phyloP scores from a whole-genome alignment of 2,888 invertebrate genomes.

The Altica lythri region DNA sequence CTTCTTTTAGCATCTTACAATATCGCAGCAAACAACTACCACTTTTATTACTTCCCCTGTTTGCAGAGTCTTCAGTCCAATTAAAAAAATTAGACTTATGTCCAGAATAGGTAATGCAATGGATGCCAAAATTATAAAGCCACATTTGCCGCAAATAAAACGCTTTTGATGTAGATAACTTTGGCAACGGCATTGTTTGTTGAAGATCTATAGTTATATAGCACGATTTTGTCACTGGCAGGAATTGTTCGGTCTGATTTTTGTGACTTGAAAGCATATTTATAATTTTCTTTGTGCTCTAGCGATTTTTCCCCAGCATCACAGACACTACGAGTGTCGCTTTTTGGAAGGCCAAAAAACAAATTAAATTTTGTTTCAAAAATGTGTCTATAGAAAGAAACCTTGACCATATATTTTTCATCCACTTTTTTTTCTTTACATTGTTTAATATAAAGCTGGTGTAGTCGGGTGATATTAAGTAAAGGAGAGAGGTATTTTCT shows the following conservation, averaged over 20 bases:
- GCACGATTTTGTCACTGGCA: not conserved
- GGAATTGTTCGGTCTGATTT: not conserved
- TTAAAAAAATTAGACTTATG: not conserved
- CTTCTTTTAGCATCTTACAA: slow-evolving; percentile 16
- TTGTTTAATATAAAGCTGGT: slow-evolving; percentile 11
- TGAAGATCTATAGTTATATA: slow-evolving; percentile 5
- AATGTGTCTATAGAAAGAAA: slow-evolving; percentile 12
- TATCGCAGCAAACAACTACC: slow-evolving; percentile 13
- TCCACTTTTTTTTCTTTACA: slow-evolving; percentile 15
- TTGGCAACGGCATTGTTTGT: slow-evolving; percentile 11
- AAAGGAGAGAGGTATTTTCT: slow-evolving; percentile 6
- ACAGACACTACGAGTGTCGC: slow-evolving; percentile 19
- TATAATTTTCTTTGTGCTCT: slow-evolving; percentile 4
- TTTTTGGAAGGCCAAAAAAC: slow-evolving; percentile 17
- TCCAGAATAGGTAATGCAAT: not conserved
- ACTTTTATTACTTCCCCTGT: not conserved
- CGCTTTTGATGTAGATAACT: slow-evolving; percentile 10
- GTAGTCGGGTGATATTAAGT: slow-evolving; percentile 11
- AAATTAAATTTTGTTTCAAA: slow-evolving; percentile 22
- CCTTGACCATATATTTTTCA: slow-evolving; percentile 7
- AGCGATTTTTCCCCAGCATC: slow-evolving; percentile 12
- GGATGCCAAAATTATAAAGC: slow-evolving; percentile 11
- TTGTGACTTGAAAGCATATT: not conserved
- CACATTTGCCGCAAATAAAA: slow-evolving; percentile 10
- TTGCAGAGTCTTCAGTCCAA: not conserved